Evolutionary conservation across 2,797 vertebrate genomes (phyloP).

Genomic region (Bradypodion pumilum): DNA sequence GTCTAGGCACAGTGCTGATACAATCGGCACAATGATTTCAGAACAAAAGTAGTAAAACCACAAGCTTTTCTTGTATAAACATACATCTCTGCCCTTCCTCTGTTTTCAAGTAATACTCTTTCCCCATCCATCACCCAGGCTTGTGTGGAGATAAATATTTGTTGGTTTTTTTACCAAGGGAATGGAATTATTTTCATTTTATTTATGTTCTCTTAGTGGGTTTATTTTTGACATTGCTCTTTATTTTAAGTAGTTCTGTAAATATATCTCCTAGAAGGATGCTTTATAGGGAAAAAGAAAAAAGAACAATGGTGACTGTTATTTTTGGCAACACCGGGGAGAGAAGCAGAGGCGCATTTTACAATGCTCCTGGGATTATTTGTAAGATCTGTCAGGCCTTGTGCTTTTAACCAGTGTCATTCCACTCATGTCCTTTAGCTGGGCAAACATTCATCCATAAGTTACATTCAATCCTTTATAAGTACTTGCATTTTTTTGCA

Average conservation of each 20-base stretch:
- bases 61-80: background rate
- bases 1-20: too few relatives aligned
- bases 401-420: background rate
- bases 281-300: background rate
- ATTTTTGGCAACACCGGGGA: constrained; percentile 5
- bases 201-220: background rate
- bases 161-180: constrained; percentile 37
- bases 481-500: background rate
- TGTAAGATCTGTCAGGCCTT: background rate
- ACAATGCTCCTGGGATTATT: background rate
- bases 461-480: background rate
- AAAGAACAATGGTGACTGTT: constrained; percentile 30
- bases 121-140: constrained; percentile 39
- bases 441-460: background rate
- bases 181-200: constrained; percentile 39
- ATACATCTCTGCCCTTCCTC: background rate
- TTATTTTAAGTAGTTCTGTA: constrained; percentile 35
- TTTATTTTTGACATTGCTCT: constrained; percentile 41
- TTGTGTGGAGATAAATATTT: constrained; percentile 51
- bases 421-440: background rate
- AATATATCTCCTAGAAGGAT: constrained; percentile 22
- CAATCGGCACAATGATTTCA: background rate
- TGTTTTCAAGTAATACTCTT: background rate
- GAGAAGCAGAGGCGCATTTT: constrained; percentile 38
- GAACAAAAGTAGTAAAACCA: background rate